Evolutionary conservation across 2,113 vertebrate genomes (phyloP), one percentile per base, ranked within the genome.

Genomic region (Myrmecophaga tridactyla): DNA sequence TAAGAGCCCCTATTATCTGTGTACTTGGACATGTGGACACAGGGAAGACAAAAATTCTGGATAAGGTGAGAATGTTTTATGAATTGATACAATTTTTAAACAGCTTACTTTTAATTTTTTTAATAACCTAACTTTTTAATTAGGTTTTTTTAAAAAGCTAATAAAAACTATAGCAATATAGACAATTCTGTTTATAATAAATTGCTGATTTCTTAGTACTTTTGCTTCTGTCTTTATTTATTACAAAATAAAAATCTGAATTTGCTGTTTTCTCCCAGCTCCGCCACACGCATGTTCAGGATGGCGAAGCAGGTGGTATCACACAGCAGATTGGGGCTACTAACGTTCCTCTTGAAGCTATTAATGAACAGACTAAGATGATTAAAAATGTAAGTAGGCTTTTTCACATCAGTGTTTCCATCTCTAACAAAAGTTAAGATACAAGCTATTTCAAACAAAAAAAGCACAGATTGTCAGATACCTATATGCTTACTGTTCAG

Each of bases 261-360:
- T 91, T 43, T 97, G 39, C 76, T 96, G 8, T 82, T 87, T 56
- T 96, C 62, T 80, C 86, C 46, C 48, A 99, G 99, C 98, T 99
- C 36, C 98, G 99, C 72, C 99, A 99, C 97, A 99, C 99, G 1
- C 97, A 99, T 0, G 99, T 99, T 0, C 99, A 99, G 98, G 99
- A 99, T 41, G 98, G 99, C 2, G 99, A 99, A 97, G 99, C 99
- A 12, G 99, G 99, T 89, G 99, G 99, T 25, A 99, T 99, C 98
- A 99, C 99, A 29, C 99, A 99, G 97, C 99, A 99, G 97, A 99
- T 99, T 23, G 99, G 99, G 23, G 99, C 99, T 43, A 99, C 99
- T 43, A 99, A 99, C 82, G 99, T 99, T 94, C 99, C 99, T 0
- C 98, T 99, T 34, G 99, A 99, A 96, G 99, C 99, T 63, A 99